Percentiles rank a stretch among this genome's conserved stretches.
These are phyloP conservation scores for Xestia c-nigrum DNA, from an alignment of 2,888 invertebrate genomes.

Conservation along the genomic window DNA sequence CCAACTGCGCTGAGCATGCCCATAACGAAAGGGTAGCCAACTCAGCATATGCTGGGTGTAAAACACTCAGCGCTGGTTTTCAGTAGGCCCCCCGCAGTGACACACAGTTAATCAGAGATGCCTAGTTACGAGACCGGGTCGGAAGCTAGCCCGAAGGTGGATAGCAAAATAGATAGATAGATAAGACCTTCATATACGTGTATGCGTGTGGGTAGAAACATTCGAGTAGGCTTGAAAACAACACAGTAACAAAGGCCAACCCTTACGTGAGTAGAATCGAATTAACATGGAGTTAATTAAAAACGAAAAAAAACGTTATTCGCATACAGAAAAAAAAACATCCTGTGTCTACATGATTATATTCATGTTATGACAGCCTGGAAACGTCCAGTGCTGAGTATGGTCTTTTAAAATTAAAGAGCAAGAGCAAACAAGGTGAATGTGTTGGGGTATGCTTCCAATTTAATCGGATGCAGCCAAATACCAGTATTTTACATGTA, in stretches of 20 bases:
- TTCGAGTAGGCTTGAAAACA: constrained; percentile 27
- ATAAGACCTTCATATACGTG: background rate
- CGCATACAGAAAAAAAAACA: constrained; percentile 24
- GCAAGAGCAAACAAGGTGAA: background rate
- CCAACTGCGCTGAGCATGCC: too few species aligned
- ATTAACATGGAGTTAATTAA: constrained; percentile 56
- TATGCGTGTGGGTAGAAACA: background rate
- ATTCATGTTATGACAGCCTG: constrained; percentile 3
- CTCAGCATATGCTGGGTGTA: too few species aligned
- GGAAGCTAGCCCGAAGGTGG: background rate
- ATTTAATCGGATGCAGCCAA: background rate
- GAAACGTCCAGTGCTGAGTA: background rate
- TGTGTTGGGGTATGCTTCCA: background rate
- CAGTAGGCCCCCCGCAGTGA: too few species aligned
- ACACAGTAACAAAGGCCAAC: constrained; percentile 31
- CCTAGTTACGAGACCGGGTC: background rate
- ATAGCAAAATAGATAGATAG: background rate
- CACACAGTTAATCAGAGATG: too few species aligned
- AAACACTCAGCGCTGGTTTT: too few species aligned
- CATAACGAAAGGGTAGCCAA: too few species aligned
- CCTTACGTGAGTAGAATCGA: constrained; percentile 56
- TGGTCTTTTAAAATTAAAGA: background rate
- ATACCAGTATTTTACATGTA: background rate
- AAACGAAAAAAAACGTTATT: constrained; percentile 33
- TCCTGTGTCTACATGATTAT: constrained; percentile 37